Base-by-base conservation (phyloP, 2,888 invertebrate species). In the Clitarchus hookeri region DNA sequence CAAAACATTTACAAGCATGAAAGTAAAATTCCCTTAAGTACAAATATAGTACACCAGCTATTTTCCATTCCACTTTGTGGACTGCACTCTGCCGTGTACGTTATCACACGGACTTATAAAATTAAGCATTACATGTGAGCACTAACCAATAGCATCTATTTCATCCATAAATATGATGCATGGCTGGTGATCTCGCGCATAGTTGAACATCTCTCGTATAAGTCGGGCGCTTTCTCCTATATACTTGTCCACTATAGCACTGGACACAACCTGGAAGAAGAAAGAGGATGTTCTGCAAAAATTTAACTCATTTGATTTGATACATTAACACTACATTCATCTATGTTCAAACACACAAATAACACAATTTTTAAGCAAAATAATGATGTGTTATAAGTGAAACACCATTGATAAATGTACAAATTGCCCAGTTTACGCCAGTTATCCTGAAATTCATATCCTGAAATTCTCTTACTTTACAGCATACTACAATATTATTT, bases 161-260 rank as follows among this genome's bases (percentile, higher is more conserved):
- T 99, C 99, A 92, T 99, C 99, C 99, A 99, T 99, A 92, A 99
- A 99, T 90, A 99, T 99, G 90, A 99, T 99, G 92, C 99, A 99
- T 1, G 99, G 99, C 91, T 99, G 99, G 92, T 99, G 99, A 91
- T 99, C 99, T 84, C 99, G 95, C 0, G 99, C 99, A 92, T 99
- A 99, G 92, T 99, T 99, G 92, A 99, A 99, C 99, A 99, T 99
- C 93, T 99, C 99, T 86, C 99, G 94, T 91, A 99, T 99, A 84
- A 99, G 94, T 84, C 99, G 95, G 9, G 99, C 99, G 89, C 98
- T 99, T 92, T 99, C 99, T 53, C 99, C 99, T 90, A 99, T 99
- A 91, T 99, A 99, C 92, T 99, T 99, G 92, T 99, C 99, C 44
- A 99, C 99, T 90, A 99, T 99, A 12, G 99, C 99, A 90, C 99